Conservation (phyloP, 2,797 vertebrate species). For the Gila robusta region DNA sequence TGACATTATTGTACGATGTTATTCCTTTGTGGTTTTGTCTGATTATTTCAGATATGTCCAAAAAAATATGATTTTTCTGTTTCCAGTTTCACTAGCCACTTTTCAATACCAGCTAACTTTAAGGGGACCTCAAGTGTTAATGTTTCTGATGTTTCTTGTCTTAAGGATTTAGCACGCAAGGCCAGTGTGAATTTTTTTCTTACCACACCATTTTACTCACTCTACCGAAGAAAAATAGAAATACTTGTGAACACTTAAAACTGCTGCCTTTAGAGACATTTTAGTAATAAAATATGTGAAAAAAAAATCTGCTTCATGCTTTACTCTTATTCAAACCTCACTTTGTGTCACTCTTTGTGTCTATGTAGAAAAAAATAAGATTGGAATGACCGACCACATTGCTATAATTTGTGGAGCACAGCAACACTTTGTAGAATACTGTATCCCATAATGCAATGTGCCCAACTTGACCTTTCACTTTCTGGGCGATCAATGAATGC, state of each 20-base stretch:
- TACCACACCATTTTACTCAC: slow-evolving; percentile 75
- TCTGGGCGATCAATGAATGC: background rate
- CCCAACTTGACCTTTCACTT: background rate
- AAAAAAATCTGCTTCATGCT: slow-evolving; percentile 17
- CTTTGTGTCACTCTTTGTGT: background rate
- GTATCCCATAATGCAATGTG: background rate
- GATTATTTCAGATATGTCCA: slow-evolving; percentile 59
- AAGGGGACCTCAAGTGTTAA: slow-evolving; percentile 77
- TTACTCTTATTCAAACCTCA: background rate
- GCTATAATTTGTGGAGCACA: background rate
- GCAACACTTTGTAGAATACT: too few relatives aligned
- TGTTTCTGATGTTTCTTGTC: slow-evolving; percentile 67
- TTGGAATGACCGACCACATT: background rate
- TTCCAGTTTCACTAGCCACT: slow-evolving; percentile 83
- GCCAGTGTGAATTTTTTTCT: slow-evolving; percentile 63
- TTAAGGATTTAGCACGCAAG: slow-evolving; percentile 73
- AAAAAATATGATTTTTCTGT: slow-evolving; percentile 68
- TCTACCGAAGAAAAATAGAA: slow-evolving; percentile 64
- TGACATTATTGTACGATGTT: background rate
- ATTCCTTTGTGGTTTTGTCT: background rate
- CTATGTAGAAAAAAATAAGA: background rate
- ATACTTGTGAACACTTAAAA: slow-evolving; percentile 71
- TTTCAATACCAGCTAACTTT: slow-evolving; percentile 79
- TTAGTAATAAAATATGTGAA: slow-evolving; percentile 77
- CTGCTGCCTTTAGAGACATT: slow-evolving; percentile 73